phyloP scores from a whole-genome alignment of 2,797 vertebrate genomes.

The Alcedo quadribrachys region DNA sequence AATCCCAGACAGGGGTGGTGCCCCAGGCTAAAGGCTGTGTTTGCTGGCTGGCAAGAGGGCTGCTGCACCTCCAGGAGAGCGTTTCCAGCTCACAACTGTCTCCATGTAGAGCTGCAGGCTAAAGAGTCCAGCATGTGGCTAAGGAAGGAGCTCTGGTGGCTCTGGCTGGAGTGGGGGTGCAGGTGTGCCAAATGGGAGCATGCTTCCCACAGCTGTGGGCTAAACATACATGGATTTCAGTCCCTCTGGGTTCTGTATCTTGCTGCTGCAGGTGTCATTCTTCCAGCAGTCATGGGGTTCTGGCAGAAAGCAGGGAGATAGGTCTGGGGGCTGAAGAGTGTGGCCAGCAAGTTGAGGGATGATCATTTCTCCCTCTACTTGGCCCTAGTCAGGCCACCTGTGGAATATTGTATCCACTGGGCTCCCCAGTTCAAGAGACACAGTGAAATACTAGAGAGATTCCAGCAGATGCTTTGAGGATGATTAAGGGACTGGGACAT shows the following conservation, averaged over 20 bases:
- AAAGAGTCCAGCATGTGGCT: neutral
- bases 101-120: accelerated
- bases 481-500: too few relatives aligned
- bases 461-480: too few relatives aligned
- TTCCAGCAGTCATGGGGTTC: accelerated
- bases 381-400: too few relatives aligned
- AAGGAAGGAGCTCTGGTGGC: neutral
- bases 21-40: neutral
- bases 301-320: neutral
- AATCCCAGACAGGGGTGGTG: neutral
- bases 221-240: neutral
- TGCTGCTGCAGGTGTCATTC: accelerated
- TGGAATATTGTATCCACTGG: too few relatives aligned
- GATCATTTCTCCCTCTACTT: too few relatives aligned
- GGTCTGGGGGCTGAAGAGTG: neutral
- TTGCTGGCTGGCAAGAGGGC: accelerated
- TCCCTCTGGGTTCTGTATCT: neutral
- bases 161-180: neutral
- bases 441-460: too few relatives aligned
- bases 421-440: too few relatives aligned
- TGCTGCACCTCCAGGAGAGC: neutral
- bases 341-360: too few relatives aligned
- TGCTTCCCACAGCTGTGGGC: neutral
- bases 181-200: accelerated
- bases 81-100: neutral